Percentiles rank a stretch among this genome's conserved stretches.
Conservation (phyloP, 2,888 invertebrate genomes). For the Acronicta alni region DNA sequence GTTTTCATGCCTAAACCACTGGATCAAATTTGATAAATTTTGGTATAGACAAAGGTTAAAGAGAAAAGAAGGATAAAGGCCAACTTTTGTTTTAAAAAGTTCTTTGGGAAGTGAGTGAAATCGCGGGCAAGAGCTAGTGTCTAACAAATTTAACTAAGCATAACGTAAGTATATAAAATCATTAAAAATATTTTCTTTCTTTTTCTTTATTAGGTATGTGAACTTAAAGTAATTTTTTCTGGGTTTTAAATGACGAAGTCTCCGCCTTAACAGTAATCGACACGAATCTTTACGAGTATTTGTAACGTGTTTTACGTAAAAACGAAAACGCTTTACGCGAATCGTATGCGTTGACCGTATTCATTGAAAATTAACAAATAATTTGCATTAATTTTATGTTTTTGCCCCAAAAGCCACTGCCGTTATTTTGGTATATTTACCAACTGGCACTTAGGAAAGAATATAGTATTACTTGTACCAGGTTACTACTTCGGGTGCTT, state of each 20-base stretch:
- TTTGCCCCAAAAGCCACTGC: constrained; percentile 15
- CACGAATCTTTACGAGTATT: constrained; percentile 15
- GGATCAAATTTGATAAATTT: too few species aligned
- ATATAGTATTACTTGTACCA: constrained; percentile 1
- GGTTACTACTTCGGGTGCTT: neutral
- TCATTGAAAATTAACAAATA: constrained; percentile 53
- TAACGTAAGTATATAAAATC: too few species aligned
- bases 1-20: too few species aligned
- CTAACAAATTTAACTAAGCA: too few species aligned
- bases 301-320: constrained; percentile 23
- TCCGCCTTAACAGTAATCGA: constrained; percentile 8
- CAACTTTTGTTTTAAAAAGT: too few species aligned
- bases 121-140: too few species aligned
- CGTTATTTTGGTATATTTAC: constrained; percentile 23
- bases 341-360: constrained; percentile 21
- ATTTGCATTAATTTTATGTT: constrained; percentile 53
- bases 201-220: too few species aligned
- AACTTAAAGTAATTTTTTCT: too few species aligned
- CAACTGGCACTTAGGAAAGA: neutral
- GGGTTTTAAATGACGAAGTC: neutral
- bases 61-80: too few species aligned
- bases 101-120: too few species aligned
- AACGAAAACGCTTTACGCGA: constrained; percentile 17
- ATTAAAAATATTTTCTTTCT: too few species aligned
- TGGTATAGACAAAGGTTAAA: too few species aligned